These are phyloP conservation scores for Nemapogon koenigi DNA, from an alignment of 2,888 invertebrate species.

Conservation along the genomic window DNA sequence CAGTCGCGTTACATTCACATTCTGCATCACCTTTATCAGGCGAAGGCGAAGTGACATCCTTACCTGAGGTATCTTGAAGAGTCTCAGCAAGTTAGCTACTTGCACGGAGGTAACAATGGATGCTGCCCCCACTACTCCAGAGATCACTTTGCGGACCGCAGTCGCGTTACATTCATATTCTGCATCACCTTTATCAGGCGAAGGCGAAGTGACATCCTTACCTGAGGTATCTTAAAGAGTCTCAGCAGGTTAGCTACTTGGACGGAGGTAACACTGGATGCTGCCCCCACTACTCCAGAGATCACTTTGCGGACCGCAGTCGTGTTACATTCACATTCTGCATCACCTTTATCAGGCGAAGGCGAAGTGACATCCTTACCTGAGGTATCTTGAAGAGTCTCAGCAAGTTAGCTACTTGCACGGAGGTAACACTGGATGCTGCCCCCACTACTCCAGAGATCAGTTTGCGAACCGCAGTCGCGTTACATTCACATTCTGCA, in stretches of 20 bases:
- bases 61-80: constrained; percentile 88
- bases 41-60: too few species aligned
- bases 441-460: constrained; percentile 50
- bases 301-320: constrained; percentile 54
- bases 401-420: constrained; percentile 87
- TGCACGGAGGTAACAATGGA: constrained; percentile 96
- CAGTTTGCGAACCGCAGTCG: constrained; percentile 63
- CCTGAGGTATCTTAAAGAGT: constrained; percentile 82
- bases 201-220: too few species aligned
- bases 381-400: constrained; percentile 92
- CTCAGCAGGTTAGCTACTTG: constrained; percentile 79
- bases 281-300: constrained; percentile 5
- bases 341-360: too few species aligned
- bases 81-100: constrained; percentile 83
- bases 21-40: constrained; percentile 90
- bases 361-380: too few species aligned
- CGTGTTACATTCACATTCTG: constrained; percentile 84
- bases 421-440: constrained; percentile 89
- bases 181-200: too few species aligned
- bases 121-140: constrained; percentile 49
- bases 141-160: constrained; percentile 47
- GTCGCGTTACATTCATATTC: constrained; percentile 86
- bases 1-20: constrained; percentile 81
- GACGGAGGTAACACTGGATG: constrained; percentile 86
- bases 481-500: constrained; percentile 84